These are phyloP conservation scores for Dryomyza anilis DNA, from an alignment of 2,888 invertebrate species.

Conservation along the genomic window DNA sequence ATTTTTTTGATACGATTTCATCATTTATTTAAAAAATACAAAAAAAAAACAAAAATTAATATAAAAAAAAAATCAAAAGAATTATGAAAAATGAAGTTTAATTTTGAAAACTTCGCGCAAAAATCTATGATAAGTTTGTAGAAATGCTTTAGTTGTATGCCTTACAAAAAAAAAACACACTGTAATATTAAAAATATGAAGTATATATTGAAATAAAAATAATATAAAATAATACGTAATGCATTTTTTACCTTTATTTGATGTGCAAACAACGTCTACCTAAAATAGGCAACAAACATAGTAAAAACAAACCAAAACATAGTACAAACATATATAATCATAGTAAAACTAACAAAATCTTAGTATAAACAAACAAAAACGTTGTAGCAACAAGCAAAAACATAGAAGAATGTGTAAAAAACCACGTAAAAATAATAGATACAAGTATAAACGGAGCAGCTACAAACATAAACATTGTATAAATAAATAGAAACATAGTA, in stretches of 20 bases:
- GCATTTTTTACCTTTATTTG: not conserved
- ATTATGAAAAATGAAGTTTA: not conserved
- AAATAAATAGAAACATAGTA: too few species aligned
- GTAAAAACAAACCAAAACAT: too few species aligned
- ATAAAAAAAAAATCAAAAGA: not conserved
- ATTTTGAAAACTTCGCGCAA: not conserved
- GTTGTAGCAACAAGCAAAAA: too few species aligned
- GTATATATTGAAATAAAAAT: slow-evolving; percentile 4
- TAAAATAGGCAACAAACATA: too few species aligned
- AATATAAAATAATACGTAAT: not conserved
- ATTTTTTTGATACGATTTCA: too few species aligned
- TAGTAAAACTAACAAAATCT: too few species aligned
- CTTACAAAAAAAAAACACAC: not conserved
- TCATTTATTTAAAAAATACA: not conserved
- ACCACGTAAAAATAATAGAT: too few species aligned
- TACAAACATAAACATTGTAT: too few species aligned
- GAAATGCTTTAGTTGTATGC: slow-evolving; percentile 1
- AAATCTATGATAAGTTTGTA: not conserved
- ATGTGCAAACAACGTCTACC: not conserved
- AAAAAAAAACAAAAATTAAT: not conserved
- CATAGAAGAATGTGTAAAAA: too few species aligned
- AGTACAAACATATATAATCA: too few species aligned
- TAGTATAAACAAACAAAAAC: too few species aligned
- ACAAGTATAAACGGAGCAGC: too few species aligned
- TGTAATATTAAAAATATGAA: slow-evolving; percentile 22